Evolutionary conservation across 2,113 vertebrate genomes (phyloP).

Genomic region (Manacus vitellinus): DNA sequence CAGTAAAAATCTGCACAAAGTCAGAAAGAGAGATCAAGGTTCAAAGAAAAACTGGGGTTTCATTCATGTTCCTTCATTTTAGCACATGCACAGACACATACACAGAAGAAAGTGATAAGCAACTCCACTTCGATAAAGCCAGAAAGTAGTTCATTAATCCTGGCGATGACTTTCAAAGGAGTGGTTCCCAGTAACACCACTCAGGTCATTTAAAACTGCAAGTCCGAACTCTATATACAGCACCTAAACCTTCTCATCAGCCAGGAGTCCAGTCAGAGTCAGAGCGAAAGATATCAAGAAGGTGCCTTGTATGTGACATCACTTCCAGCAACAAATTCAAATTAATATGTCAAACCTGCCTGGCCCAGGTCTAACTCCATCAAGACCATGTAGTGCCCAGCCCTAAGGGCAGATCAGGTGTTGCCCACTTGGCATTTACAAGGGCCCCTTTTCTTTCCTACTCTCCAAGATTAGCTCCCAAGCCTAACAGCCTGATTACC

Average conservation of each 20-base stretch:
- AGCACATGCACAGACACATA: rapidly evolving
- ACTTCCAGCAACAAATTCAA: neutral
- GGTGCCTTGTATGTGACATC: neutral
- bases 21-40: neutral
- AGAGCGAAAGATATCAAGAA: neutral
- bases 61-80: neutral
- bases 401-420: neutral
- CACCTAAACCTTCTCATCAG: neutral
- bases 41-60: neutral
- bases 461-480: neutral
- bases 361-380: neutral
- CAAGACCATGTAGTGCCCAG: neutral
- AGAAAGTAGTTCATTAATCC: neutral
- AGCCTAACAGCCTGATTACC: neutral
- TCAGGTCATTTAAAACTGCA: neutral
- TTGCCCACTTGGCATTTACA: neutral
- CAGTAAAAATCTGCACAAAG: neutral
- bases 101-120: neutral
- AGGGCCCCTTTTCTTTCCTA: neutral
- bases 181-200: neutral
- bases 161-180: neutral
- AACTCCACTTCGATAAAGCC: neutral
- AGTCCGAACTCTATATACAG: neutral
- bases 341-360: neutral
- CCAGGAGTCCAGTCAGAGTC: neutral